Evolutionary conservation across 2,888 invertebrate species (phyloP).

Genomic region (Halictus quadricinctus): DNA sequence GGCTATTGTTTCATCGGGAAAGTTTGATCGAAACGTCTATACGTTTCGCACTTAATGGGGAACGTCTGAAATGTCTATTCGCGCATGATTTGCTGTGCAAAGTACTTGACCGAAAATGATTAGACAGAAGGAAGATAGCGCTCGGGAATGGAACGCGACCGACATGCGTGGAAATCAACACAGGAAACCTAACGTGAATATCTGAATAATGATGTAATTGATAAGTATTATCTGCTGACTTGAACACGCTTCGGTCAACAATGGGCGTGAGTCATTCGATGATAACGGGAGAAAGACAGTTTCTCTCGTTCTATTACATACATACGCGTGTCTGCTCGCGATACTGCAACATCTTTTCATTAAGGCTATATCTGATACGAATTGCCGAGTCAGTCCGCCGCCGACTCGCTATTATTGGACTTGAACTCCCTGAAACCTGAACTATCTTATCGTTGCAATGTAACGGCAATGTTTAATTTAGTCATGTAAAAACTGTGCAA

Average conservation of each 20-base stretch:
- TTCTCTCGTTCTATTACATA: not conserved
- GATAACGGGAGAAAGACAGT: not conserved
- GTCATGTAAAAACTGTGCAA: not conserved
- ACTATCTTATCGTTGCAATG: not conserved
- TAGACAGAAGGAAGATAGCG: not conserved
- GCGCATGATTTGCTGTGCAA: not conserved
- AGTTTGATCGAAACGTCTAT: not conserved
- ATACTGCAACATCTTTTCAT: not conserved
- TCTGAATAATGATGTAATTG: slow-evolving; percentile 55
- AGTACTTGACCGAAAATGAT: slow-evolving; percentile 7
- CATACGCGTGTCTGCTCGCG: no score
- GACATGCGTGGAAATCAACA: slow-evolving; percentile 2
- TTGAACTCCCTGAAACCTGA: not conserved
- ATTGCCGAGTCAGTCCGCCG: not conserved
- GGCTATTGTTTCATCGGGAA: slow-evolving; percentile 1
- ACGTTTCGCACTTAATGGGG: not conserved
- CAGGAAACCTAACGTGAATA: slow-evolving; percentile 1
- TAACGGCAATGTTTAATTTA: not conserved
- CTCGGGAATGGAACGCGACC: not conserved
- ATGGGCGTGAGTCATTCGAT: slow-evolving; percentile 53
- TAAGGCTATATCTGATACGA: not conserved
- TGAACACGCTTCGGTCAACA: slow-evolving; percentile 18
- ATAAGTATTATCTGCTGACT: slow-evolving; percentile 49
- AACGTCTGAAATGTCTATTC: not conserved
- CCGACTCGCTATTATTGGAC: not conserved